A percentile compares a stretch with the other conserved stretches of the same genome.
These are phyloP conservation scores for Chorisops tibialis DNA, from an alignment of 2,888 invertebrate genomes.

Conservation along the genomic window DNA sequence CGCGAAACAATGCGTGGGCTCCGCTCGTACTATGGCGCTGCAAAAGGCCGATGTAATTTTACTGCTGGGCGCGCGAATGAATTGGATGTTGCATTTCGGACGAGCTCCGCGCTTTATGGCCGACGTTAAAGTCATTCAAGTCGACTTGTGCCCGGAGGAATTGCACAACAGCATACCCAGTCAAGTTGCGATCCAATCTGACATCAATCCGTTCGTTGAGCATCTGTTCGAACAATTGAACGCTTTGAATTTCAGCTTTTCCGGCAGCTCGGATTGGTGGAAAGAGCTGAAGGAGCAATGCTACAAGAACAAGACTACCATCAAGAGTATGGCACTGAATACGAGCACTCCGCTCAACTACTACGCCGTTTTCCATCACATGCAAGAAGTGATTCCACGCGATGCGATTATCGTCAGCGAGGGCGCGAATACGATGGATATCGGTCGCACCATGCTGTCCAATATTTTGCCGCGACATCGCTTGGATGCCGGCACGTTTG, in stretches of 20 bases:
- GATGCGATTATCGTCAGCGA: conserved; percentile 92
- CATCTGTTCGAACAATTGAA: conserved; percentile 61
- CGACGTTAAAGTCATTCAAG: conserved; percentile 86
- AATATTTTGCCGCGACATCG: conserved; percentile 82
- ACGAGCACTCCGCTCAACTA: conserved; percentile 82
- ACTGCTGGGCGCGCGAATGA: conserved; percentile 84
- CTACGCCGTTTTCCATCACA: conserved; percentile 84
- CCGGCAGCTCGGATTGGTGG: conserved; percentile 71
- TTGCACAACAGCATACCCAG: conserved; percentile 84
- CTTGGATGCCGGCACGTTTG: conserved; percentile 94
- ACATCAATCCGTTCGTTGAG: conserved; percentile 70
- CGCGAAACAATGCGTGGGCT: conserved; percentile 71
- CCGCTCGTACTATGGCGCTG: conserved; percentile 82
- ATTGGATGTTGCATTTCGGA: conserved; percentile 98
- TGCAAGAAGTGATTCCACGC: conserved; percentile 71
- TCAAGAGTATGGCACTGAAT: conserved; percentile 66
- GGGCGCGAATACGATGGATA: conserved; percentile 99
- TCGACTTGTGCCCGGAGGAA: conserved; percentile 85
- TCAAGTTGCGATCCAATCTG: conserved; percentile 78
- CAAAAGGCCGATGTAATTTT: conserved; percentile 85
- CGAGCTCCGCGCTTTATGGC: conserved; percentile 77
- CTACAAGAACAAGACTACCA: conserved; percentile 67
- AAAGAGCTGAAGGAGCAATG: conserved; percentile 65
- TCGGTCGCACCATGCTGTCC: conserved; percentile 84
- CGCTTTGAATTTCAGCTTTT: conserved; percentile 59